A percentile compares a stretch with the other conserved stretches of the same genome.
Conservation (phyloP, 2,797 vertebrate genomes). For the Rachycentron canadum region DNA sequence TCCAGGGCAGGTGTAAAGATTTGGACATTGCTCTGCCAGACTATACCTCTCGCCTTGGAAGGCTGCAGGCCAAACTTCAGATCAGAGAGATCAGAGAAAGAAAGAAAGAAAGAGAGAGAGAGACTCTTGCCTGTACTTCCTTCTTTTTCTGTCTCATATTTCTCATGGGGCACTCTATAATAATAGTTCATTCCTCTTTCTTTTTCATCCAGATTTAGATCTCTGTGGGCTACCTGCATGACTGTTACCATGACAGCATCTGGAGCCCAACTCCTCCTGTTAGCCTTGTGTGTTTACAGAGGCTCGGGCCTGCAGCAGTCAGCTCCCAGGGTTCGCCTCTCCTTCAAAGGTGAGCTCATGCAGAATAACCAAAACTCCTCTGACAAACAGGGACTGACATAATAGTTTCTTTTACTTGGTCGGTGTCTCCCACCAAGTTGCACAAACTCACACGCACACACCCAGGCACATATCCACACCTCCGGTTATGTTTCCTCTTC, state of each 20-base stretch:
- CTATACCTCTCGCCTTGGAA: slow-evolving; percentile 63
- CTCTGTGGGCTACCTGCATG: slow-evolving; percentile 83
- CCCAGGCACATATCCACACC: slow-evolving; percentile 30
- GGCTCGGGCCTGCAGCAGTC: slow-evolving; percentile 82
- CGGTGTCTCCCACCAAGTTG: slow-evolving; percentile 29
- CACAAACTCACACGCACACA: background rate
- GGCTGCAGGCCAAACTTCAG: slow-evolving; percentile 79
- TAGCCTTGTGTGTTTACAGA: slow-evolving; percentile 82
- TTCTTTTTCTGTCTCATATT: slow-evolving; percentile 77
- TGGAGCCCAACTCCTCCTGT: slow-evolving; percentile 82
- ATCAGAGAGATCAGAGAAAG: slow-evolving; percentile 77
- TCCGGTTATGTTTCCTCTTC: slow-evolving; percentile 67
- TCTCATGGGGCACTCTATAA: slow-evolving; percentile 79
- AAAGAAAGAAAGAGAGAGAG: slow-evolving; percentile 32
- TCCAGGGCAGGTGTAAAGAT: slow-evolving; percentile 81
- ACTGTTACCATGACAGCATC: slow-evolving; percentile 83
- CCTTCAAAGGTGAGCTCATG: slow-evolving; percentile 86
- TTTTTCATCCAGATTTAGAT: slow-evolving; percentile 82
- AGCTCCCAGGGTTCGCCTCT: slow-evolving; percentile 84
- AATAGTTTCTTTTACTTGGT: slow-evolving; percentile 42
- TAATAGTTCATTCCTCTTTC: slow-evolving; percentile 80
- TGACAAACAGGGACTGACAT: slow-evolving; percentile 28
- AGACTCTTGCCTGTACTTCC: slow-evolving; percentile 52
- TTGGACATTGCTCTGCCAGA: slow-evolving; percentile 78
- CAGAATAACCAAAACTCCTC: slow-evolving; percentile 38